Percentiles rank a stretch among this genome's conserved stretches.
phyloP scores from a whole-genome alignment of 2,113 vertebrate genomes.

The Hystrix brachyura region DNA sequence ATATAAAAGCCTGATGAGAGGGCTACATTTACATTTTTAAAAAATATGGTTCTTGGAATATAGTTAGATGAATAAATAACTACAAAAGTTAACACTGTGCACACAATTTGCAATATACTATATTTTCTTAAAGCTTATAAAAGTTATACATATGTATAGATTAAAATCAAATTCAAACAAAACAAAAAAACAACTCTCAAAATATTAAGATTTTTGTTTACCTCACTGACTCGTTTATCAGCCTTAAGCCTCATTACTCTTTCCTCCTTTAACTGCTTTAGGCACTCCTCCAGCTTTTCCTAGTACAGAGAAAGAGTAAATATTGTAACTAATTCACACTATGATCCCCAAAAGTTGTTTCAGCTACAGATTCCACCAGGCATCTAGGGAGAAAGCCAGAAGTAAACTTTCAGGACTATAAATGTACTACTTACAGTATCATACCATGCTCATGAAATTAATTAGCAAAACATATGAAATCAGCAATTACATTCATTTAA shows the following conservation, averaged over 20 bases:
- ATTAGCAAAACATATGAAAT: constrained; percentile 16
- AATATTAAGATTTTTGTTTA: constrained; percentile 74
- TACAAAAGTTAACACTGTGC: neutral
- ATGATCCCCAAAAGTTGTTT: neutral
- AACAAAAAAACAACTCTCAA: constrained; percentile 8
- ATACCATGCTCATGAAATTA: neutral
- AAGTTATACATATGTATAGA: neutral
- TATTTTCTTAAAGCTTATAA: neutral
- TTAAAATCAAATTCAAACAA: constrained; percentile 54
- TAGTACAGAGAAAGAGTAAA: constrained; percentile 82
- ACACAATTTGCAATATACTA: neutral
- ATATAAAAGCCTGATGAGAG: neutral
- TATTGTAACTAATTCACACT: neutral
- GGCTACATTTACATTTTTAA: neutral
- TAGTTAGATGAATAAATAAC: neutral
- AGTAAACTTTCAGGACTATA: neutral
- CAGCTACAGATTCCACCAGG: neutral
- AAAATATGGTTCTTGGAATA: neutral
- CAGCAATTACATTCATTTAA: constrained; percentile 27
- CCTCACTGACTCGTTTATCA: constrained; percentile 92
- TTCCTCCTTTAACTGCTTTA: constrained; percentile 92
- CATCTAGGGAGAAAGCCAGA: neutral
- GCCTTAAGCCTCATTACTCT: constrained; percentile 91
- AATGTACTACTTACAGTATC: neutral
- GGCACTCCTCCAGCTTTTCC: constrained; percentile 93